These are phyloP conservation scores for Trichogramma evanescens DNA, from an alignment of 2,888 invertebrate genomes.

Conservation along the genomic window DNA sequence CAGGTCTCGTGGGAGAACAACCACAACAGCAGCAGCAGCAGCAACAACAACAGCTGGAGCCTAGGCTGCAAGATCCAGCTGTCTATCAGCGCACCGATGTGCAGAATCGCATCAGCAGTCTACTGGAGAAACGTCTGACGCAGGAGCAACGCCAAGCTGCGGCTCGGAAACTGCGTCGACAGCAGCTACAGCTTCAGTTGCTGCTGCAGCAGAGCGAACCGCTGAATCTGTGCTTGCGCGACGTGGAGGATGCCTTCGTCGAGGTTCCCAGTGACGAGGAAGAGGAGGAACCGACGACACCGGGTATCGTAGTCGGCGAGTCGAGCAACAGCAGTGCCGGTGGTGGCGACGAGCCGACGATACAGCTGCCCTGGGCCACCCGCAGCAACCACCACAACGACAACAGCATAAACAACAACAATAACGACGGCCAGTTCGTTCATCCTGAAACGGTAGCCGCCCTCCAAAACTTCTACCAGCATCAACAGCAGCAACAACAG, in stretches of 20 bases:
- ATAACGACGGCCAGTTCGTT: no score
- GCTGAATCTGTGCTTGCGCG: slow-evolving; percentile 75
- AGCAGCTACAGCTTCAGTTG: slow-evolving; percentile 44
- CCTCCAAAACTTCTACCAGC: slow-evolving; percentile 5
- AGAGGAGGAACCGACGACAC: slow-evolving; percentile 49
- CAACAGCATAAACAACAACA: no score
- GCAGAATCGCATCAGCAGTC: slow-evolving; percentile 63
- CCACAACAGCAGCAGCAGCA: slow-evolving; percentile 24
- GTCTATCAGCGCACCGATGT: slow-evolving; percentile 57
- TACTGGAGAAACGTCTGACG: slow-evolving; percentile 63
- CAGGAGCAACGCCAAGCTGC: slow-evolving; percentile 53
- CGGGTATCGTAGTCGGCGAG: slow-evolving; percentile 34
- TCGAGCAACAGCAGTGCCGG: slow-evolving; percentile 22
- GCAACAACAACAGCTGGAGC: slow-evolving; percentile 30
- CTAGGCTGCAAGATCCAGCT: slow-evolving; percentile 26
- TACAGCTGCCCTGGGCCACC: background rate
- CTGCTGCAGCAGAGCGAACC: slow-evolving; percentile 62
- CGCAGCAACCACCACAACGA: background rate
- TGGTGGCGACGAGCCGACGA: slow-evolving; percentile 18
- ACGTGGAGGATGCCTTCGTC: slow-evolving; percentile 56
- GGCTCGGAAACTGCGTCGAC: slow-evolving; percentile 27
- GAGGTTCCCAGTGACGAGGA: slow-evolving; percentile 48
- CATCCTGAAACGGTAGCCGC: no score
- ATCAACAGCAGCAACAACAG: slow-evolving; percentile 43
- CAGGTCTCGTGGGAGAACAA: slow-evolving; percentile 42